These are phyloP conservation scores for Anoplolepis gracilipes DNA, from an alignment of 1,140 invertebrate genomes.

Conservation along the genomic window DNA sequence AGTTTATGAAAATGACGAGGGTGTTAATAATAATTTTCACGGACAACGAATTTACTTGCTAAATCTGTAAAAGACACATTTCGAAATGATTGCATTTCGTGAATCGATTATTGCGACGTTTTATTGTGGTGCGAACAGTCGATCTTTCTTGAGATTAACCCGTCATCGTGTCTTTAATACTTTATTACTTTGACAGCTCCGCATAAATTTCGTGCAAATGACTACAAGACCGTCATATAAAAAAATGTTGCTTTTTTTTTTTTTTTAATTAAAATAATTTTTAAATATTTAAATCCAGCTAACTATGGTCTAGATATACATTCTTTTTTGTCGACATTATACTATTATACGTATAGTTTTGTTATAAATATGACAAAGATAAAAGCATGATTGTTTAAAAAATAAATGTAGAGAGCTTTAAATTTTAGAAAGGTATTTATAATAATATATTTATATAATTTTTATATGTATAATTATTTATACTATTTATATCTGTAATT, in stretches of 20 bases:
- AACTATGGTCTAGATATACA: background rate
- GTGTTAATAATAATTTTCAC: constrained; percentile 3
- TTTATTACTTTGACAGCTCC: background rate
- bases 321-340: background rate
- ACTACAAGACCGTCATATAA: background rate
- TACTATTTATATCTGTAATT: background rate
- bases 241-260: background rate
- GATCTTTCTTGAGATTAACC: background rate
- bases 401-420: background rate
- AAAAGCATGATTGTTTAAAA: background rate
- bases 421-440: background rate
- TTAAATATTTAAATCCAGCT: constrained; percentile 12
- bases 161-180: background rate
- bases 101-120: constrained; percentile 19
- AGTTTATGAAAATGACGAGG: background rate
- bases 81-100: background rate
- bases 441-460: background rate
- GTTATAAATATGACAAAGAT: background rate
- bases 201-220: background rate
- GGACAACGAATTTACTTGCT: background rate
- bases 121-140: background rate
- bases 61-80: constrained; percentile 6
- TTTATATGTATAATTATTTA: no score
- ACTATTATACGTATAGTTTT: background rate
- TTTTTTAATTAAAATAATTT: no score